Evolutionary conservation across 2,888 invertebrate species (phyloP), one percentile per base, ranked within the genome.

Genomic region (Volucella inflata): DNA sequence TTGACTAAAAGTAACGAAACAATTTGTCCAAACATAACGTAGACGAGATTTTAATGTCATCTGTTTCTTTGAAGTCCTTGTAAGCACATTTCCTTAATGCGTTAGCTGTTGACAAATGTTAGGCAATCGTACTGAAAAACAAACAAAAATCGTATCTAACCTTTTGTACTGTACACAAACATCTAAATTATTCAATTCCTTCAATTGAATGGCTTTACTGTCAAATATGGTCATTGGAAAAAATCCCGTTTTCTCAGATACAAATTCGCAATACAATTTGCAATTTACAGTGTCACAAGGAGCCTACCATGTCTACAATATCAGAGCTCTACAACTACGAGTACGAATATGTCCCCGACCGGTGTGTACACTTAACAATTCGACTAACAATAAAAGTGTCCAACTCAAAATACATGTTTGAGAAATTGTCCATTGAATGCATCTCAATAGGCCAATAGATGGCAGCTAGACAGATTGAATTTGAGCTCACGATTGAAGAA

Each of bases 381-480:
- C 81, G 85, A 77, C 76, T 53, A 85, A 85, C 85, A 85, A 85
- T 85, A 81, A 85, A 85, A 81, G 76, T 80, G 85, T 85, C 85
- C 80, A 80, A 77, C 71, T 76, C 38, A 71, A 80, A 72, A 76
- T 85, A 76, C 85, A 85, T 76, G 85, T 80, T 85, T 80, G 85
- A 80, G 80, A 85, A 80, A 85, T 85, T 85, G 85, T 80, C 76
- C 76, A 85, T 80, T 85, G 36, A 85, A 67, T 80, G 80, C 80
- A 85, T 75, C 85, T 80, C 85, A 85, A 85, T 81, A 85, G 85
- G 72, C 80, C 85, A 85, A 80, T 85, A 80, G 79, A 76, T 85
- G 85, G 85, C 85, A 85, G 85, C 80, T 85, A 85, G 85, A 85
- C 85, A 85, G 85, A 85, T 85, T 85, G 85, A 77, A 85, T 85